A percentile compares a stretch with the other conserved stretches of the same genome.
Conservation (phyloP, 2,113 vertebrate genomes). For the Chrysemys picta region DNA sequence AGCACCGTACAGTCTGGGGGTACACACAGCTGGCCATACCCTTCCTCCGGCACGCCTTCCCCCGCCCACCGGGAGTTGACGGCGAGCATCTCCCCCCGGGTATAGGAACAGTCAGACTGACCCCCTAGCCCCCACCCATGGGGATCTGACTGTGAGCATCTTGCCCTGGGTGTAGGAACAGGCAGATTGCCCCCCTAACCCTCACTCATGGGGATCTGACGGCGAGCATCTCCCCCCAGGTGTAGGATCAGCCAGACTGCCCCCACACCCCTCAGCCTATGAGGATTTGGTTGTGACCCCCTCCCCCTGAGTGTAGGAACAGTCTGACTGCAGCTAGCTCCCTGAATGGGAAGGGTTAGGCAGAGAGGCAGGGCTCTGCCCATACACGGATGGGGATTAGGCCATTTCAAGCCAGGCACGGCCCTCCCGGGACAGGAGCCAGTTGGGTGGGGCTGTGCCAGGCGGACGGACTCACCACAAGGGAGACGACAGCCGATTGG, state of each 20-base stretch:
- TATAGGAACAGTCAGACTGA: neutral
- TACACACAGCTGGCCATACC: neutral
- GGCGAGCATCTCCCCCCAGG: neutral
- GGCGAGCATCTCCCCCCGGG: neutral
- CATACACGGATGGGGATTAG: neutral
- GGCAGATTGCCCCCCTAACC: no score
- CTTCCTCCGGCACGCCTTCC: neutral
- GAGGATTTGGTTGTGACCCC: neutral
- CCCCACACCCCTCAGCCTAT: no score
- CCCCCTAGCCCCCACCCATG: neutral
- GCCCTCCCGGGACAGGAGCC: neutral
- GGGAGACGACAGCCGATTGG: conserved; percentile 57
- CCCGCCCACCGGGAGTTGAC: neutral
- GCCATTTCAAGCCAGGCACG: neutral
- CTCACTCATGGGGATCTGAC: neutral
- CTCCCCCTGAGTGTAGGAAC: neutral
- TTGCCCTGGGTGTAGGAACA: neutral
- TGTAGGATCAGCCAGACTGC: neutral
- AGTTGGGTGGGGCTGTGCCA: neutral
- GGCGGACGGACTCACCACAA: conserved; percentile 70
- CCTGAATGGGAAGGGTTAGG: neutral
- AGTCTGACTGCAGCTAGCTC: neutral
- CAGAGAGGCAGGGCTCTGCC: neutral
- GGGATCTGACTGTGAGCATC: neutral
- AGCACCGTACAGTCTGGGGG: neutral